Evolutionary conservation across 1,140 invertebrate species (phyloP), one percentile per base, ranked within the genome.

Genomic region (Philotrypesis tridentata): DNA sequence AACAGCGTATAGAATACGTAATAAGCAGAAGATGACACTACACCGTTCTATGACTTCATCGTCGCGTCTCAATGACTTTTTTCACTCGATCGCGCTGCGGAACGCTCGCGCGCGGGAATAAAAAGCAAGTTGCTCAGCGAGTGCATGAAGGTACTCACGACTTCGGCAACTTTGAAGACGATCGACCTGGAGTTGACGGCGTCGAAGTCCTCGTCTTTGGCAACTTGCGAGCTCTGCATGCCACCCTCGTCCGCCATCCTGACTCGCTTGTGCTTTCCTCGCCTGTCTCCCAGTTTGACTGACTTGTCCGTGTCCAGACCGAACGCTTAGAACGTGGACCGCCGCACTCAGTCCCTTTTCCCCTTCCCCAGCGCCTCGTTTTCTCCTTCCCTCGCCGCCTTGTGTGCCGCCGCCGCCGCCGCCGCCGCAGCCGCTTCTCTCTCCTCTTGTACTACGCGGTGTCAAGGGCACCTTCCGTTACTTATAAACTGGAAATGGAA

Each of bases 121-220:
- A n/a, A n/a, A n/a, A n/a, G n/a, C n/a, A n/a, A n/a, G n/a, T n/a
- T n/a, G n/a, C n/a, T n/a, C n/a, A n/a, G n/a, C n/a, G n/a, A n/a
- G n/a, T n/a, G n/a, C n/a, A n/a, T n/a, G n/a, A n/a, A n/a, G n/a
- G 33, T 37, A 89, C 90, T 90, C 74, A 92, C 92, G 76, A 93
- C 85, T 91, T 93, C 91, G 6, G 87, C 73, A 2, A 91, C 85
- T 87, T 93, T 93, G 40, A 91, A 76, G 4, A 91, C 31, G 37
- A 93, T 84, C 7, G 89, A 89, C n/a, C 84, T 85, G 11, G 84
- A 86, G 33, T 84, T 83, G n/a, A 87, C 73, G 5, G 55, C 23
- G 27, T 68, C 71, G 2, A 88, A 73, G 75, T 88, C 90, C 48
- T 86, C 79, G 23, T 91, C 88, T 61, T 90, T 92, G 1, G 86